Evolutionary conservation across 2,797 vertebrate species (phyloP).

Genomic region (Spea hammondii): DNA sequence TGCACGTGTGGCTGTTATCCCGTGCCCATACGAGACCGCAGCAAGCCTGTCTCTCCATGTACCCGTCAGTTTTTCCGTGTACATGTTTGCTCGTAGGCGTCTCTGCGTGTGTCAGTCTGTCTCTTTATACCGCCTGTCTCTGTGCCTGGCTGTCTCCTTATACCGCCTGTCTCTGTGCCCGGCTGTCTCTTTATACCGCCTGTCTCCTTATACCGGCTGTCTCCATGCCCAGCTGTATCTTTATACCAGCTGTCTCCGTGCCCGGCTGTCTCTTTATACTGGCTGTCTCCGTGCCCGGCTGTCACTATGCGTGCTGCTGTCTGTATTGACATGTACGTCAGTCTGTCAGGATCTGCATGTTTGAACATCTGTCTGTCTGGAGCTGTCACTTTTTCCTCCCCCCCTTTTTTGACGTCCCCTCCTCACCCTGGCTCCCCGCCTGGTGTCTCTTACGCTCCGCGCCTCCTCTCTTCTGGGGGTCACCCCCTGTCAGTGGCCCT

Average conservation of each 20-base stretch:
- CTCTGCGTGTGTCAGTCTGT: neutral
- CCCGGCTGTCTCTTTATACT: neutral
- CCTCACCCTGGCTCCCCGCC: slow-evolving; percentile 25
- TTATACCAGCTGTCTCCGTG: neutral
- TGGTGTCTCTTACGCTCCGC: slow-evolving; percentile 23
- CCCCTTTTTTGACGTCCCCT: neutral
- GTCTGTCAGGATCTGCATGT: slow-evolving; percentile 24
- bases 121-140: too few relatives aligned
- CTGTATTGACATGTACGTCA: slow-evolving; percentile 1
- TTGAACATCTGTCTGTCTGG: neutral
- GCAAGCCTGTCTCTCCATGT: too few relatives aligned
- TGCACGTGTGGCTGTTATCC: too few relatives aligned
- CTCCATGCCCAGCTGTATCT: too few relatives aligned
- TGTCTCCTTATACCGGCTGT: too few relatives aligned
- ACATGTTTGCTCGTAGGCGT: neutral
- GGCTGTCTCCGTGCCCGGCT: neutral
- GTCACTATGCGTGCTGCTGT: neutral
- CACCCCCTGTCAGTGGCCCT: slow-evolving; percentile 80
- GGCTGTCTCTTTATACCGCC: too few relatives aligned
- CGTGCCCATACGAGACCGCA: too few relatives aligned
- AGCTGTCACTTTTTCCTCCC: slow-evolving; percentile 15
- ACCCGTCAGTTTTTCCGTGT: neutral
- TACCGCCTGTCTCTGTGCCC: too few relatives aligned
- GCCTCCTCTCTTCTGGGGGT: slow-evolving; percentile 36
- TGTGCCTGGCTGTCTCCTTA: too few relatives aligned